Conservation (phyloP, 2,888 invertebrate genomes). For the Dermolepida albohirtum region DNA sequence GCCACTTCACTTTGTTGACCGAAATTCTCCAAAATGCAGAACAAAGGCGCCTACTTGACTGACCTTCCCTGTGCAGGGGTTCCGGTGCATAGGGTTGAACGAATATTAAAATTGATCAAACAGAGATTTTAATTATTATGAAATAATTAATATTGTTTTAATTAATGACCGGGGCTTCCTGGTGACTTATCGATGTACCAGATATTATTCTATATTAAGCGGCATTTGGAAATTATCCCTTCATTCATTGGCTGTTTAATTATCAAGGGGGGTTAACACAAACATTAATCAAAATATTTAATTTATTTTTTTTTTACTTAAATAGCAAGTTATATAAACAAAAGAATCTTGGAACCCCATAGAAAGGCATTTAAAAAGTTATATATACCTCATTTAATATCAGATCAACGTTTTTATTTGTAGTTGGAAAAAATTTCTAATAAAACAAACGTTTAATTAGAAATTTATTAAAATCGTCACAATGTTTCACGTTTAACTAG, state of each 20-base stretch:
- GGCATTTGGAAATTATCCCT: background rate
- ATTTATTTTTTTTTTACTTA: background rate
- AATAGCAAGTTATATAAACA: background rate
- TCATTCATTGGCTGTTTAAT: slow-evolving; percentile 1
- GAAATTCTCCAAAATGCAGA: slow-evolving; percentile 29
- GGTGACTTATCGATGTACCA: slow-evolving; percentile 18
- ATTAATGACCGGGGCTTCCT: slow-evolving; percentile 24
- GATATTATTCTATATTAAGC: slow-evolving; percentile 10
- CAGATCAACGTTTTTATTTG: no score
- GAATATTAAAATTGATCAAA: slow-evolving; percentile 19
- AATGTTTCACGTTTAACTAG: no score
- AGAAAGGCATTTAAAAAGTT: no score
- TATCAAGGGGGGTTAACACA: background rate
- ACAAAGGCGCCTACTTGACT: slow-evolving; percentile 39
- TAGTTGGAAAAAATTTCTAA: no score
- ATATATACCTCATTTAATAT: no score
- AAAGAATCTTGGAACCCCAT: background rate
- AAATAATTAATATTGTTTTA: slow-evolving; percentile 27
- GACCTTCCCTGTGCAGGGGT: slow-evolving; percentile 30
- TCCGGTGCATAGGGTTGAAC: slow-evolving; percentile 14
- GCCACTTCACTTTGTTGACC: slow-evolving; percentile 38
- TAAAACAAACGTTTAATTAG: no score
- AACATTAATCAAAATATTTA: slow-evolving; percentile 14
- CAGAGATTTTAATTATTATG: slow-evolving; percentile 17
- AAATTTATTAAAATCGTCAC: no score